Base-by-base conservation (phyloP, 1,140 invertebrate species). In the Pogonomyrmex californicus region DNA sequence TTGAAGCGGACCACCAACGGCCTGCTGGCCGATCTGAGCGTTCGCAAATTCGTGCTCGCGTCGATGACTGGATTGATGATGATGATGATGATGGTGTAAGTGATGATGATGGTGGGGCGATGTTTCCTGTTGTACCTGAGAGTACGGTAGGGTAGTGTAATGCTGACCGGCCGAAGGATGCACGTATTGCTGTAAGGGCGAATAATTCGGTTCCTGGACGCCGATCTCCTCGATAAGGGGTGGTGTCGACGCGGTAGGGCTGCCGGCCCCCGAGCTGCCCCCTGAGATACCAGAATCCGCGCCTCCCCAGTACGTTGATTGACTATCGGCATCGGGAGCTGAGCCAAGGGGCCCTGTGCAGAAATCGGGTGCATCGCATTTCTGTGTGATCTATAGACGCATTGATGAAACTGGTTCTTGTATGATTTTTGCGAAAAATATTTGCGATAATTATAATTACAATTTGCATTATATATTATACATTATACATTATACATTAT, bases 201-300 rank as follows among this genome's bases (percentile, higher is more conserved):
- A 91, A 66, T 94, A 94, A 82, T 41, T 93, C 1, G 86, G 68
- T 1, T 94, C 94, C 33, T 93, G 94, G 0, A 94, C 89, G 0
- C 94, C 94, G 58, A 95, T 93, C 68, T 95, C 94, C 58, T 95
- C 94, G 88, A 95, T 95, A 33, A 95, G 81, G 14, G 94, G 94
- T 17, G 95, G 94, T 3, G 94, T 95, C 6, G 94, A 93, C 4
- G 92, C 92, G 9, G 94, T 92, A 0, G 94, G 94, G 88, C 94
- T 95, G 30, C 93, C 95, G 4, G 94, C 92, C 0, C 93, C 93
- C 2, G 94, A 95, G 88, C 94, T 95, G 41, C 94, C 92, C 1
- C 95, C 94, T 6, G 94, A 95, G 49, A 95, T 95, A 2, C 94
- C 95, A 6, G 94, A 95, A 71, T 95, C 94, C 1, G 92, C 93